Conservation (phyloP, 2,888 invertebrate species). For the Microplitis manilae region DNA sequence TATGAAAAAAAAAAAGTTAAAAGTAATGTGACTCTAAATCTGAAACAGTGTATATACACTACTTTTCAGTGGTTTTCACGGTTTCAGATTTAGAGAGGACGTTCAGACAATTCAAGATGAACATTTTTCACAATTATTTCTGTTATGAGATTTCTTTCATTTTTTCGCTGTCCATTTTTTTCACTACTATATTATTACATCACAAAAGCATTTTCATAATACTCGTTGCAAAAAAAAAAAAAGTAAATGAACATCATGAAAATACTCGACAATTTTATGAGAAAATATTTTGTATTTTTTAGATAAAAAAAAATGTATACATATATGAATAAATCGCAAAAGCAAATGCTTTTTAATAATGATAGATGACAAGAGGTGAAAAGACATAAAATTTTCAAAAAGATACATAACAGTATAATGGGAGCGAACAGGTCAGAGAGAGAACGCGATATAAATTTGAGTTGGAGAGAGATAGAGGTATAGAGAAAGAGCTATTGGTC, state of each 20-base stretch:
- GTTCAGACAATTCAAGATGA: conserved; percentile 49
- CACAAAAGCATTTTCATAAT: not conserved
- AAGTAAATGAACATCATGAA: not conserved
- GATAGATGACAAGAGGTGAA: not conserved
- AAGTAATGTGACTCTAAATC: conserved; percentile 34
- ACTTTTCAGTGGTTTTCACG: no score
- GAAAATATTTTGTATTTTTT: conserved; percentile 1
- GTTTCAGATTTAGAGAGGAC: no score
- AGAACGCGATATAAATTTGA: not conserved
- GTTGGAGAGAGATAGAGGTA: conserved; percentile 34
- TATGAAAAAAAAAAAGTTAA: conserved; percentile 36
- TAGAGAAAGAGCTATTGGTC: conserved; percentile 51
- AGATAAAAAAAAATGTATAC: not conserved
- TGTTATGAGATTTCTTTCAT: conserved; percentile 52
- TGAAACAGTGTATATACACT: no score
- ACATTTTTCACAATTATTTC: conserved; percentile 63
- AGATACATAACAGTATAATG: conserved; percentile 30
- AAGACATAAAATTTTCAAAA: not conserved
- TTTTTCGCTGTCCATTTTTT: not conserved
- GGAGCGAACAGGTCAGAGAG: conserved; percentile 25
- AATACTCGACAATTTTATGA: not conserved
- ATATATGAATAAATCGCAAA: not conserved
- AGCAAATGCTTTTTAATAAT: conserved; percentile 6
- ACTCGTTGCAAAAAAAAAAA: not conserved
- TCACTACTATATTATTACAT: not conserved